phyloP scores from a whole-genome alignment of 2,888 invertebrate genomes.

The Deroplatys truncata region DNA sequence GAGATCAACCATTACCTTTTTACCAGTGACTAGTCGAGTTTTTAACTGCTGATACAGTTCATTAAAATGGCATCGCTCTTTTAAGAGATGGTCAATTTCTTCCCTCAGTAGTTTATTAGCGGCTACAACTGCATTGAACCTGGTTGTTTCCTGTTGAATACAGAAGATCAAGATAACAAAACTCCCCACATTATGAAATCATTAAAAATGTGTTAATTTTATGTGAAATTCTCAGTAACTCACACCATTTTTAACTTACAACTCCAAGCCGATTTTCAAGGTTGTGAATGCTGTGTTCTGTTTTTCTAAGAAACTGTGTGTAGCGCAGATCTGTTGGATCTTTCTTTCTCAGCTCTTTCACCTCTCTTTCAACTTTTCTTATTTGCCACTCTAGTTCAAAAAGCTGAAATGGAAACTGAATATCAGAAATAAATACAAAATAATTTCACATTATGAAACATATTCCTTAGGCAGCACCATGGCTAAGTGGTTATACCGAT shows the following conservation, averaged over 20 bases:
- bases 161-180: neutral
- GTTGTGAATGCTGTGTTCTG: slow-evolving; percentile 55
- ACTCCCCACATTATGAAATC: neutral
- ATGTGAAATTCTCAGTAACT: neutral
- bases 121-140: slow-evolving; percentile 69
- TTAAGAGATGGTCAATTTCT: slow-evolving; percentile 76
- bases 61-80: slow-evolving; percentile 81
- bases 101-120: slow-evolving; percentile 68
- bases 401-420: slow-evolving; percentile 25
- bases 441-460: too few relatives aligned
- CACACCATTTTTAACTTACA: slow-evolving; percentile 28
- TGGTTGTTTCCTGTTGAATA: slow-evolving; percentile 55
- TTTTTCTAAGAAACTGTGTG: slow-evolving; percentile 50
- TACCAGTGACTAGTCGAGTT: slow-evolving; percentile 69
- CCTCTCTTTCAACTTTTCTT: slow-evolving; percentile 44
- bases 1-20: slow-evolving; percentile 76
- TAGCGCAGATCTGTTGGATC: slow-evolving; percentile 47
- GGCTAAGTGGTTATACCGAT: too few relatives aligned
- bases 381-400: slow-evolving; percentile 32
- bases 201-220: neutral
- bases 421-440: neutral
- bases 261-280: slow-evolving; percentile 73
- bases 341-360: slow-evolving; percentile 43
- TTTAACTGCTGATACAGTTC: slow-evolving; percentile 73
- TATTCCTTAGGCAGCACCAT: too few relatives aligned